Evolutionary conservation across 2,113 vertebrate genomes (phyloP).

Genomic region (Pelobates fuscus): DNA sequence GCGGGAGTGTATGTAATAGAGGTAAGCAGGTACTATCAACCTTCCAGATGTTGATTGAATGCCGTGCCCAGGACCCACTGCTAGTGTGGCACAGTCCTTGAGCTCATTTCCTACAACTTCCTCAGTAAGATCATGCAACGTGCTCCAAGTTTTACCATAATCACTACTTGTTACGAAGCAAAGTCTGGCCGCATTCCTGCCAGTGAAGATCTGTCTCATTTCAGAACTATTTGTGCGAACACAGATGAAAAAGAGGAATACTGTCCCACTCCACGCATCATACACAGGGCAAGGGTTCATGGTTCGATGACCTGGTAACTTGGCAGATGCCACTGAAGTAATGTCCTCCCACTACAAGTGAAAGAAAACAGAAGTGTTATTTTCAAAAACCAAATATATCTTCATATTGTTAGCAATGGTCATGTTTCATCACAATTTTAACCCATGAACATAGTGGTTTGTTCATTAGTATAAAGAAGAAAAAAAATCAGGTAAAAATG

Average conservation of each 20-base stretch:
- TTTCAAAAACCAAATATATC: too few species aligned
- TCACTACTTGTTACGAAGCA: constrained; percentile 79
- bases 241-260: constrained; percentile 93
- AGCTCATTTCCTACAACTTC: constrained; percentile 69
- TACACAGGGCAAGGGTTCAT: constrained; percentile 73
- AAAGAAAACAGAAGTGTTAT: too few species aligned
- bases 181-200: constrained; percentile 79
- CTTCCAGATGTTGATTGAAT: constrained; percentile 78
- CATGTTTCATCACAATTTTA: too few species aligned
- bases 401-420: too few species aligned
- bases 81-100: constrained; percentile 84
- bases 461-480: too few species aligned
- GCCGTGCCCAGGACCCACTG: constrained; percentile 89
- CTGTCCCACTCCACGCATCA: constrained; percentile 48
- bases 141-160: constrained; percentile 73
- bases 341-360: constrained; percentile 61
- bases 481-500: too few species aligned
- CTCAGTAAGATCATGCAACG: constrained; percentile 78
- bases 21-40: constrained; percentile 82
- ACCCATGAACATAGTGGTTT: too few species aligned
- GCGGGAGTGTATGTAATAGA: constrained; percentile 71
- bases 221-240: constrained; percentile 75
- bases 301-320: constrained; percentile 62
- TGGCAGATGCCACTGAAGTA: constrained; percentile 60
- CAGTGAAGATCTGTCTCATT: constrained; percentile 70